A percentile compares a stretch with the other conserved stretches of the same genome.
phyloP scores from a whole-genome alignment of 2,797 vertebrate species.

The Urophycis tenuis region DNA sequence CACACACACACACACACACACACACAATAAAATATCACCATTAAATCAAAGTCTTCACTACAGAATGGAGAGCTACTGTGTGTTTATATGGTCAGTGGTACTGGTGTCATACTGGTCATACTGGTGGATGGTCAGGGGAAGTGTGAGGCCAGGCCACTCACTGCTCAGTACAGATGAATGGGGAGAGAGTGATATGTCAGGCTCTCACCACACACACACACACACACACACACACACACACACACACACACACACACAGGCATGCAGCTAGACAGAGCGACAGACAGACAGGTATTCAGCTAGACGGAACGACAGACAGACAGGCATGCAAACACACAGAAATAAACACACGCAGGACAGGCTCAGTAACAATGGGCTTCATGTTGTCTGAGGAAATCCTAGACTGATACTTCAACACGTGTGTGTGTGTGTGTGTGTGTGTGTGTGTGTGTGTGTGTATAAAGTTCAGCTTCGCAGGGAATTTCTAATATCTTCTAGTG shows the following conservation, averaged over 20 bases:
- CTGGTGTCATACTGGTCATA: too few species aligned
- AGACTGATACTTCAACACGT: not conserved
- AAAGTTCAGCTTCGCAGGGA: too few species aligned
- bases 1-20: conserved; percentile 18
- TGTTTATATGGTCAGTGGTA: too few species aligned
- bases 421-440: not conserved
- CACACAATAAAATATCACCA: not conserved
- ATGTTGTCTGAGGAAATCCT: not conserved
- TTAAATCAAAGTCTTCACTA: not conserved
- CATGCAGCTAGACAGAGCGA: not conserved
- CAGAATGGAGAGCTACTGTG: too few species aligned
- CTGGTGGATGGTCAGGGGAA: too few species aligned
- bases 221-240: conserved; percentile 10
- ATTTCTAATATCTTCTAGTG: too few species aligned
- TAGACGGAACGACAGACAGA: not conserved
- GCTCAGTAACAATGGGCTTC: not conserved
- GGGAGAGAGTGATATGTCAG: not conserved
- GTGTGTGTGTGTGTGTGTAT: not conserved
- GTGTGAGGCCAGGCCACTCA: too few species aligned
- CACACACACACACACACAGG: conserved; percentile 13
- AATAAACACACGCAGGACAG: not conserved
- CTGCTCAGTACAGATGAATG: not conserved
- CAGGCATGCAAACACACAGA: conserved; percentile 3
- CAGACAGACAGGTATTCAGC: not conserved
- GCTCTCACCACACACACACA: conserved; percentile 1